These are phyloP conservation scores for Sarotherodon lohbergeri DNA, from an alignment of 2,113 vertebrate genomes.

Conservation along the genomic window DNA sequence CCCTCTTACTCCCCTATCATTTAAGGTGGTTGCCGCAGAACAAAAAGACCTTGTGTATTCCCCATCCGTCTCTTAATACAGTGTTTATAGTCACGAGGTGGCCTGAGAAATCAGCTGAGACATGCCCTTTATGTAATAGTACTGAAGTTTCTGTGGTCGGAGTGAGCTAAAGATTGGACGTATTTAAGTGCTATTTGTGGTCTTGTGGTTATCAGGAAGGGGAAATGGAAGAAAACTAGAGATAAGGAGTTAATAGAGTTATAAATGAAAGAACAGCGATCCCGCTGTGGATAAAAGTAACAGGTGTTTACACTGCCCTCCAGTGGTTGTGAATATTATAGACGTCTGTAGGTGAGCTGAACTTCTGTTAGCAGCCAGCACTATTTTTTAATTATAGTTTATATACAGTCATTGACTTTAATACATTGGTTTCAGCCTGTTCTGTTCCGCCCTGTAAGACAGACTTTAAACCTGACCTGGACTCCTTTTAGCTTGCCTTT, in stretches of 20 bases:
- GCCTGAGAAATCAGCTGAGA: slow-evolving; percentile 14
- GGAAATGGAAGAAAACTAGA: background rate
- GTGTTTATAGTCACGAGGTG: slow-evolving; percentile 41
- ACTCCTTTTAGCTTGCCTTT: background rate
- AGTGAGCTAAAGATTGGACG: background rate
- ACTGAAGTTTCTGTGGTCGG: background rate
- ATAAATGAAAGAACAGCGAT: background rate
- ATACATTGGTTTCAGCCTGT: background rate
- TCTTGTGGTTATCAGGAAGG: background rate
- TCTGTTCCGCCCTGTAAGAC: background rate
- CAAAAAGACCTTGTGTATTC: slow-evolving; percentile 35
- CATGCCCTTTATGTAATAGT: slow-evolving; percentile 11
- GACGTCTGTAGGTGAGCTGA: background rate
- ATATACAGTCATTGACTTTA: background rate
- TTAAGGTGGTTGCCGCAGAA: slow-evolving; percentile 20
- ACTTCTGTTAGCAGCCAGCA: background rate
- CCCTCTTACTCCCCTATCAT: slow-evolving; percentile 32
- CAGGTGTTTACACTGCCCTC: slow-evolving; percentile 18
- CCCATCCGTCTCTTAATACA: slow-evolving; percentile 9
- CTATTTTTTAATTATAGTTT: background rate
- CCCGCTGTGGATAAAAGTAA: background rate
- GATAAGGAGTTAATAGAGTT: background rate
- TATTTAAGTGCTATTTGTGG: background rate
- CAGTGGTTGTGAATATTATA: background rate
- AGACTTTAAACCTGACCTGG: background rate